Conservation (phyloP, 2,797 vertebrate genomes). For the Anguilla obscura region DNA sequence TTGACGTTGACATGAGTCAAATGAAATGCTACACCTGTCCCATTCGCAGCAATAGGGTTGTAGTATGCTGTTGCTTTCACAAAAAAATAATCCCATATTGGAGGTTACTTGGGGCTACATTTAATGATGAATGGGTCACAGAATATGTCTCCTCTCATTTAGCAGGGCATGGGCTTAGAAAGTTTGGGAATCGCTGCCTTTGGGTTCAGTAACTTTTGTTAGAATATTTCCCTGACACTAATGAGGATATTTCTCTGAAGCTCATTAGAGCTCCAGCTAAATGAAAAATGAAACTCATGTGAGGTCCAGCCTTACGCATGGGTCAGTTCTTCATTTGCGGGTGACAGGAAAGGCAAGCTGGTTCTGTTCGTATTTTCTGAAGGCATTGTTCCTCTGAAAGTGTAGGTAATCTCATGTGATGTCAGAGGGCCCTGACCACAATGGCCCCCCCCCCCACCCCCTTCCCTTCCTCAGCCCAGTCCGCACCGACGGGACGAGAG, state of each 20-base stretch:
- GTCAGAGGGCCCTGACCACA: not conserved
- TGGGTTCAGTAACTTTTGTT: not conserved
- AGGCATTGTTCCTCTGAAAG: not conserved
- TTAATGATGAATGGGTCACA: not conserved
- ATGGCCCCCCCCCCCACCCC: not conserved
- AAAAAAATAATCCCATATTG: not conserved
- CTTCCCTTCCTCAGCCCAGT: conserved; percentile 79
- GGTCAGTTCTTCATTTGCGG: too few species aligned
- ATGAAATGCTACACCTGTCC: too few species aligned
- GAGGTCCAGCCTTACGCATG: too few species aligned
- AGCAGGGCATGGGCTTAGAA: not conserved
- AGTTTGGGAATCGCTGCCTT: not conserved
- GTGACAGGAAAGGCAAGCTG: not conserved
- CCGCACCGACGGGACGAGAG: conserved; percentile 93
- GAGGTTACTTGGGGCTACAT: not conserved
- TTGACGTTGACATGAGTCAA: too few species aligned
- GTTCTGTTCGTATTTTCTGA: not conserved
- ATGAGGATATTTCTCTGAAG: not conserved
- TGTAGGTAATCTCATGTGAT: not conserved
- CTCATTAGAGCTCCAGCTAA: too few species aligned
- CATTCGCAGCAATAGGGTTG: too few species aligned
- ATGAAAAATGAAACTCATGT: too few species aligned
- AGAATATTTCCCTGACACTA: not conserved
- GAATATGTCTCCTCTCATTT: not conserved
- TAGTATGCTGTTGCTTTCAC: not conserved